Conservation (phyloP, 2,113 vertebrate species). For the Cairina moschata region DNA sequence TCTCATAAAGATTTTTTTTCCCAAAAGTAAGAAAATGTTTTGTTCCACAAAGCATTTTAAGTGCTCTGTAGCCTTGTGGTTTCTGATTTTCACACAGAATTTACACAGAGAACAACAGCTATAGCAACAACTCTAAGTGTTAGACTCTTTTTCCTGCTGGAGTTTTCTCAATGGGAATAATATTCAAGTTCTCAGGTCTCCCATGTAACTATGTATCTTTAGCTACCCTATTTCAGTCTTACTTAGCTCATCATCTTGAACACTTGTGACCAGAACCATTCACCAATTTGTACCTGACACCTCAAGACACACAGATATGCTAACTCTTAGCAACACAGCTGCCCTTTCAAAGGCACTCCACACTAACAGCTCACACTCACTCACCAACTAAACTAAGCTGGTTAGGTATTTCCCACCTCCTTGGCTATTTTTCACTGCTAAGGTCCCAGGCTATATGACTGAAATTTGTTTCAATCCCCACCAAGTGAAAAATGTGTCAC, state of each 20-base stretch:
- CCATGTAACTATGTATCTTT: neutral
- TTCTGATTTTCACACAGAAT: neutral
- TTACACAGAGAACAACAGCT: neutral
- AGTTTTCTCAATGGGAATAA: neutral
- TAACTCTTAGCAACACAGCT: neutral
- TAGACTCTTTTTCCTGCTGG: neutral
- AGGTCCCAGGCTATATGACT: neutral
- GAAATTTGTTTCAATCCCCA: neutral
- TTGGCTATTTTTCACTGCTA: neutral
- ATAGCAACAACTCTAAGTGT: neutral
- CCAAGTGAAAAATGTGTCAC: neutral
- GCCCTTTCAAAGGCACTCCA: neutral
- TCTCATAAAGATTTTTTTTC: neutral
- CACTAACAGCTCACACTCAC: neutral
- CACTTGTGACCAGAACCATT: neutral
- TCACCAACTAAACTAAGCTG: neutral
- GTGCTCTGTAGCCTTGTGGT: neutral
- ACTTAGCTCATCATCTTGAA: neutral
- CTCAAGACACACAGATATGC: neutral
- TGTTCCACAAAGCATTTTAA: neutral
- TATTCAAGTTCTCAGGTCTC: neutral
- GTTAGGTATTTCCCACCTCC: neutral
- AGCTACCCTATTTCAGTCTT: neutral
- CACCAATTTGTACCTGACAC: accelerated
- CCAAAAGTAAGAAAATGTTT: neutral